phyloP scores from a whole-genome alignment of 2,113 vertebrate species.

The Poecilia latipinna region DNA sequence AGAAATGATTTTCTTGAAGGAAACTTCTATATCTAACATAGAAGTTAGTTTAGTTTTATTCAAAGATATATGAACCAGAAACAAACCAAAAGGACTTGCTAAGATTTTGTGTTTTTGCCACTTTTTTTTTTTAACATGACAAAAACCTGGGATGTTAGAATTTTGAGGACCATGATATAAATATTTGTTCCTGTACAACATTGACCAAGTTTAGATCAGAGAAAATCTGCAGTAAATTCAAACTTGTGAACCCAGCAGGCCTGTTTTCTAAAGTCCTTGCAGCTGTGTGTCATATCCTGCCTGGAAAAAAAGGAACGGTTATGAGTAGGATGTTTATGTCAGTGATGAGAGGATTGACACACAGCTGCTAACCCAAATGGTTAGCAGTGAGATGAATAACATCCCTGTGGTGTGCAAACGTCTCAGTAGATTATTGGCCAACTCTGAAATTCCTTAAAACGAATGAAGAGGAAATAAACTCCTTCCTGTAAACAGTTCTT shows the following conservation, averaged over 20 bases:
- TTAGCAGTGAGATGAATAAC: not conserved
- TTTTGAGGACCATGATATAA: not conserved
- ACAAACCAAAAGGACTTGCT: too few relatives aligned
- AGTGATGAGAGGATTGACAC: not conserved
- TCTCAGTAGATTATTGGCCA: not conserved
- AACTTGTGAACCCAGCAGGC: not conserved
- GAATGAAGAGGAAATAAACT: conserved; percentile 3
- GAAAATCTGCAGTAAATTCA: not conserved
- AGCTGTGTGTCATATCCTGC: too few relatives aligned
- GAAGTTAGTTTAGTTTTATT: too few relatives aligned
- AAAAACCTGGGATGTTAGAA: too few relatives aligned
- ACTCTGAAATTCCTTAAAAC: not conserved
- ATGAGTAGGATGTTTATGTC: not conserved
- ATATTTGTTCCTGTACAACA: not conserved
- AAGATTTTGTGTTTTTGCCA: too few relatives aligned
- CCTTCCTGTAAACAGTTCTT: not conserved
- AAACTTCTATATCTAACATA: too few relatives aligned
- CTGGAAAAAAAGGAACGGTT: not conserved
- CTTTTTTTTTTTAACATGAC: not conserved
- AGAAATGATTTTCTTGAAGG: too few relatives aligned
- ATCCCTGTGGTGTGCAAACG: not conserved
- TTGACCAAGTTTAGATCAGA: not conserved
- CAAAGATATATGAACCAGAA: too few relatives aligned
- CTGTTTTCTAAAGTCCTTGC: not conserved
- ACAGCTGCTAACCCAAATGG: too few relatives aligned